Percentiles rank a stretch among this genome's conserved stretches.
phyloP scores from a whole-genome alignment of 1,140 invertebrate genomes.

The Penaeus japonicus region DNA sequence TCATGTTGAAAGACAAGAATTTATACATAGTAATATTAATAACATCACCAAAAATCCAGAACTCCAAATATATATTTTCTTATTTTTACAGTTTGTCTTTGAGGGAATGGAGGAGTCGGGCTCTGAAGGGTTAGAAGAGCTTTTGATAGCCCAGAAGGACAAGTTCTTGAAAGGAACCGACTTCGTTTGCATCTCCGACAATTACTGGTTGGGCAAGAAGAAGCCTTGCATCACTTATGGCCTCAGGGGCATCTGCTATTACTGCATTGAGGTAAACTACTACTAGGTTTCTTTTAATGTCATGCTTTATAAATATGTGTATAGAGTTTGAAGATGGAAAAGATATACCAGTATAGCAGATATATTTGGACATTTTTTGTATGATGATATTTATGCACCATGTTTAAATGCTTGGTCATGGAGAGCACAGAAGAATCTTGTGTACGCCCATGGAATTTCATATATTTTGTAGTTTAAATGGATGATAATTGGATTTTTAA shows the following conservation, averaged over 20 bases:
- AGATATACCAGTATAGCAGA: too few species aligned
- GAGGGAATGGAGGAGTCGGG: conserved; percentile 99
- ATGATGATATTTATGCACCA: too few species aligned
- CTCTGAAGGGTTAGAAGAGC: conserved; percentile 91
- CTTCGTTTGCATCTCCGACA: conserved; percentile 97
- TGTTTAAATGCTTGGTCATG: too few species aligned
- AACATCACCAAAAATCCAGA: not conserved
- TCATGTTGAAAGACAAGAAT: too few species aligned
- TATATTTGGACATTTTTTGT: too few species aligned
- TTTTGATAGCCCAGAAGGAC: conserved; percentile 78
- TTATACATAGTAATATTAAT: too few species aligned
- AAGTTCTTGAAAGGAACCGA: conserved; percentile 85
- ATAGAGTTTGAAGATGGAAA: too few species aligned
- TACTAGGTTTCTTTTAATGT: not conserved
- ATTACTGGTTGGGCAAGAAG: conserved; percentile 96
- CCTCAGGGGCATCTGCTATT: conserved; percentile 92
- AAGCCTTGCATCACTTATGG: conserved; percentile 98
- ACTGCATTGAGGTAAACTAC: conserved; percentile 75
- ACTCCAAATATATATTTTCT: not conserved
- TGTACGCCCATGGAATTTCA: too few species aligned
- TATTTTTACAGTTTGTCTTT: conserved; percentile 80
- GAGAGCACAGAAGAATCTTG: too few species aligned
- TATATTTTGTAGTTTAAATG: not conserved
- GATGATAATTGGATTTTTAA: not conserved
- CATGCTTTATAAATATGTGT: not conserved